Percentiles rank a stretch among this genome's conserved stretches.
phyloP scores from a whole-genome alignment of 2,888 invertebrate species.

The Megastigmus dorsalis region DNA sequence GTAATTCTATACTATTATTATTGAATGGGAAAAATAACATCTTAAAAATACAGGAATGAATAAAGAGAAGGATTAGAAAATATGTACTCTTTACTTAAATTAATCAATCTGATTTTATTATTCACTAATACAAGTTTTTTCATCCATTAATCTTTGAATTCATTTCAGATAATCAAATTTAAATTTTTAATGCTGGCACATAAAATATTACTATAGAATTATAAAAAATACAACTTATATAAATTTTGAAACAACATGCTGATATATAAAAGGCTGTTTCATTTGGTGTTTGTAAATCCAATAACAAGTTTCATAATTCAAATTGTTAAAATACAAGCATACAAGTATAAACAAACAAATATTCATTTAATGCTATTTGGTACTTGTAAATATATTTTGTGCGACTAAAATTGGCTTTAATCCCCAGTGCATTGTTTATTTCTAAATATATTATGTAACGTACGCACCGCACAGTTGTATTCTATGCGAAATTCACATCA shows the following conservation, averaged over 20 bases:
- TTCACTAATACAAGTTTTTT: conserved; percentile 45
- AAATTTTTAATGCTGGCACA: conserved; percentile 13
- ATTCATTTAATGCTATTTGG: conserved; percentile 34
- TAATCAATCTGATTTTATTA: conserved; percentile 47
- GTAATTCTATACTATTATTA: background rate
- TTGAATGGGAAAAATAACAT: background rate
- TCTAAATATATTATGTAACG: conserved; percentile 41
- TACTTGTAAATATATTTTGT: conserved; percentile 44
- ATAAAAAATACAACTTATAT: conserved; percentile 22
- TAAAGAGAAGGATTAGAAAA: background rate
- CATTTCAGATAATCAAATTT: conserved; percentile 18
- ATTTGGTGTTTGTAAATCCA: conserved; percentile 13
- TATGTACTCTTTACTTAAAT: conserved; percentile 40
- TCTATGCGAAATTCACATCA: conserved; percentile 34
- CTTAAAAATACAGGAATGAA: background rate
- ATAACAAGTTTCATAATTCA: conserved; percentile 38
- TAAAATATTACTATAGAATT: conserved; percentile 27
- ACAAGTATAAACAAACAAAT: conserved; percentile 40
- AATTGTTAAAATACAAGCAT: conserved; percentile 25
- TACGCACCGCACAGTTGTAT: conserved; percentile 40
- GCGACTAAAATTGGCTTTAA: conserved; percentile 52
- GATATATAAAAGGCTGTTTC: conserved; percentile 29
- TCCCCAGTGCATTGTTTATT: conserved; percentile 50
- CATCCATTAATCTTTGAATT: conserved; percentile 19
- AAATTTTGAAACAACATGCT: conserved; percentile 27